Base-by-base conservation (phyloP, 2,888 invertebrate genomes). In the Conus canariensis region DNA sequence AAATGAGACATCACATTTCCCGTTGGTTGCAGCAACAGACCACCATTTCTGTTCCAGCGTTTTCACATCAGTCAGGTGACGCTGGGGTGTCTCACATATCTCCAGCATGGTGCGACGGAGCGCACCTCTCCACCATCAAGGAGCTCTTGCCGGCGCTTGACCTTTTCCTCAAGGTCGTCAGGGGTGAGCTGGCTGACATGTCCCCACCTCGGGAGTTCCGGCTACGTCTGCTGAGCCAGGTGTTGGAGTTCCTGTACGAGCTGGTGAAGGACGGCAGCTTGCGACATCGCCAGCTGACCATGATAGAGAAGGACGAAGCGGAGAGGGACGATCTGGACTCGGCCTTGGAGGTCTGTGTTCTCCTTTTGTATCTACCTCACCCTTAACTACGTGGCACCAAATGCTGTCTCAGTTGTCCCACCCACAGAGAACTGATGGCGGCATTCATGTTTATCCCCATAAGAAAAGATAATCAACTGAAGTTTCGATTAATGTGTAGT, bases 201-300 rank as follows among this genome's bases (percentile, higher is more conserved):
- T 86, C 91, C 56, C 94, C 95, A 67, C 92, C 92, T 16, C 94
- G 94, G 89, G 93, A 94, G 82, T 95, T 95, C 92, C 94, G 93
- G 3, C 93, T 94, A 67, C 94, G 95, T 90, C 92, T 95, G 6
- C 90, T 95, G 80, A 93, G 94, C 58, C 64, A 64, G 60, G 94
- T 93, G 14, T 90, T 95, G 88, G 93, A 95, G 80, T 94, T 94
- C 88, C 91, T 95, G 56, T 94, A 95, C 91, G 92, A 91, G 10
- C 90, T 95, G 64, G 89, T 95, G 59, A 92, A 93, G 14, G 94
- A 94, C 92, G 94, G 93, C 59, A 90, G 94, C 16, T 88, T 91
- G 58, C 90, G 93, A 0, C 89, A 91, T n/a, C 91, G 92, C 22
- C 86, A 87, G 19, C 67, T 93, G 5, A 88, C 88, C 9, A 92